These are phyloP conservation scores for Catostylus mosaicus DNA, from an alignment of 30 jellyfish, hydroid and myxozoan species.

Conservation along the genomic window DNA sequence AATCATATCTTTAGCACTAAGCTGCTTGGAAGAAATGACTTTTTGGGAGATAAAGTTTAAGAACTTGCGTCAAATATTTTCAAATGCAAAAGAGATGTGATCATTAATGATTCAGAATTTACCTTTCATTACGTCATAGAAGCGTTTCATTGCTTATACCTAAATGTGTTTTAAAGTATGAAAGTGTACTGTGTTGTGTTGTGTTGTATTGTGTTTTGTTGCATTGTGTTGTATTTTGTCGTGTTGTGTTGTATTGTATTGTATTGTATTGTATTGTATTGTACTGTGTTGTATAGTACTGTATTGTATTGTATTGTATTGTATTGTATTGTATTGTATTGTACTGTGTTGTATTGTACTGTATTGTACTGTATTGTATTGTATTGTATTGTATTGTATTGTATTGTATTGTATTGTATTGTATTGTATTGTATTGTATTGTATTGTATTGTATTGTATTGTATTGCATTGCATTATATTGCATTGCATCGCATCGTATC, in stretches of 20 bases:
- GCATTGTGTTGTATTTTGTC: no score
- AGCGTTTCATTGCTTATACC: no score
- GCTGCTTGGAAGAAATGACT: no score
- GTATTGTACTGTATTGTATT: constrained; percentile 4
- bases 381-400: neutral
- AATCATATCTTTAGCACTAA: no score
- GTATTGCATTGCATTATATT: no score
- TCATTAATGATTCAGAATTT: no score
- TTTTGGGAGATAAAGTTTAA: no score
- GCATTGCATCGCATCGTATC: no score
- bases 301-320: neutral
- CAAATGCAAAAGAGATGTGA: no score
- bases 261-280: neutral
- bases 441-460: no score
- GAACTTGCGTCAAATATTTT: no score
- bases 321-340: neutral
- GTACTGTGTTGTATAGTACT: neutral
- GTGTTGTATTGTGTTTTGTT: neutral
- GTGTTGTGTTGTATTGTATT: neutral
- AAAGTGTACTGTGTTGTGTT: neutral
- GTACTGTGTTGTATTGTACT: neutral
- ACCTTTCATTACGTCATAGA: no score
- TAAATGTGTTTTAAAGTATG: neutral
- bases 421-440: constrained; percentile 14
- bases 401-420: neutral